Conservation (phyloP, 2,888 invertebrate genomes). For the Drosophila incognita region DNA sequence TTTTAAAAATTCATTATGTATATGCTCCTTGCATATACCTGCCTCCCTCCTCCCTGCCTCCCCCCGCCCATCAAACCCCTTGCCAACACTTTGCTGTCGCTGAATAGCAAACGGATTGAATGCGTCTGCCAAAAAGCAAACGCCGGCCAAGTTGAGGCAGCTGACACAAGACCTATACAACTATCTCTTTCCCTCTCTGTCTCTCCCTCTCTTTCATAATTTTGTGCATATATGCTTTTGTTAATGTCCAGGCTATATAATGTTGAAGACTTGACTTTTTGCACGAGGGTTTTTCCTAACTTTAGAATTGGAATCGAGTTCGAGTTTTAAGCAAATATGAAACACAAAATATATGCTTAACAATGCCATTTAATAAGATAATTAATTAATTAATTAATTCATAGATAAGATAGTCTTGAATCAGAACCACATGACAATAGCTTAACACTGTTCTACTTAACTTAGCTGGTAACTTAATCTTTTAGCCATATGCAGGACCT, state of each 20-base stretch:
- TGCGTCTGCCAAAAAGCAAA: constrained; percentile 69
- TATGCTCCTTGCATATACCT: constrained; percentile 34
- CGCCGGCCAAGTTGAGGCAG: constrained; percentile 63
- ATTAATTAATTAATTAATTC: too few species aligned
- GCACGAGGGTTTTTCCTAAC: constrained; percentile 9
- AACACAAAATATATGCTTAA: background rate
- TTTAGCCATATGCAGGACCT: background rate
- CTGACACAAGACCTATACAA: constrained; percentile 18
- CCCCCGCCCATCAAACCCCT: background rate
- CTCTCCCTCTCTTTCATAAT: background rate
- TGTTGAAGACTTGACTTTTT: constrained; percentile 24
- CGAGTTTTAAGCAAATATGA: background rate
- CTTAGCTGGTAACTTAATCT: background rate
- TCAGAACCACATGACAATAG: background rate
- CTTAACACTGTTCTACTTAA: background rate
- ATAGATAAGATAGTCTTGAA: background rate
- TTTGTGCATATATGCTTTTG: constrained; percentile 20
- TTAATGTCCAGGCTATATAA: constrained; percentile 28
- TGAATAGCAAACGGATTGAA: constrained; percentile 71
- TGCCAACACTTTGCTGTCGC: constrained; percentile 16
- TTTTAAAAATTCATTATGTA: constrained; percentile 72
- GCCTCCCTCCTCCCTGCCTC: background rate
- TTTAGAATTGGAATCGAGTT: background rate
- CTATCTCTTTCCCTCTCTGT: background rate
- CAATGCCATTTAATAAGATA: background rate